phyloP scores from a whole-genome alignment of 30 jellyfish, hydroid and myxozoan species.

The Sanderia malayensis region DNA sequence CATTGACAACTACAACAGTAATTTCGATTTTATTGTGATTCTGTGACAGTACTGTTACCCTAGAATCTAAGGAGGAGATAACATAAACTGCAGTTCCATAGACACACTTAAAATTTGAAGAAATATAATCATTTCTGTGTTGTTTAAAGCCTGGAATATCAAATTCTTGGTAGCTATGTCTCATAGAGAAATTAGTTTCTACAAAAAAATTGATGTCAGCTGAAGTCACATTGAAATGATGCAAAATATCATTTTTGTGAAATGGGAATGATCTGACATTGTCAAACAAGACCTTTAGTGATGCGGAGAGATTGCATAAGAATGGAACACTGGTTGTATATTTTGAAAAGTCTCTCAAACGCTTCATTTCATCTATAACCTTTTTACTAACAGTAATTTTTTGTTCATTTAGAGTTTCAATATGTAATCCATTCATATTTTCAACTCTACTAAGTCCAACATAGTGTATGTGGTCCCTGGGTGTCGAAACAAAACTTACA shows the following conservation, averaged over 20 bases:
- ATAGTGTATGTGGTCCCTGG: slow-evolving; percentile 3
- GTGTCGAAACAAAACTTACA: background rate
- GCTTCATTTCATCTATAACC: slow-evolving; percentile 16
- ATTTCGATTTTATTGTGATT: slow-evolving; percentile 31
- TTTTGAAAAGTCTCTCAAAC: background rate
- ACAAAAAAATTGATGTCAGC: slow-evolving; percentile 35
- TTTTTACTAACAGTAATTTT: slow-evolving; percentile 8
- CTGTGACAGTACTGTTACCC: too few relatives aligned
- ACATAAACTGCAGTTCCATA: slow-evolving; percentile 26
- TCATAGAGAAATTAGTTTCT: slow-evolving; percentile 11
- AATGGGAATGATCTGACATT: slow-evolving; percentile 13
- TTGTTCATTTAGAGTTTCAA: background rate
- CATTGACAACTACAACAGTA: slow-evolving; percentile 3
- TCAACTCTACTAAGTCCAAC: background rate
- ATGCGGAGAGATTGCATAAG: background rate
- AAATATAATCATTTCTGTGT: too few relatives aligned
- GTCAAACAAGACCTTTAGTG: slow-evolving; percentile 5
- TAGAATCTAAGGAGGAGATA: background rate
- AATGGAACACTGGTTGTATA: background rate
- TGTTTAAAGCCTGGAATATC: background rate
- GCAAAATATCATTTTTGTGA: slow-evolving; percentile 9
- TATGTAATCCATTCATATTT: background rate
- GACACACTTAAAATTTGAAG: too few relatives aligned
- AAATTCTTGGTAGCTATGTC: background rate
- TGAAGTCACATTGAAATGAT: slow-evolving; percentile 26